A percentile compares a stretch with the other conserved stretches of the same genome.
phyloP scores from a whole-genome alignment of 2,888 invertebrate species.

The Rhorus exstirpatorius region DNA sequence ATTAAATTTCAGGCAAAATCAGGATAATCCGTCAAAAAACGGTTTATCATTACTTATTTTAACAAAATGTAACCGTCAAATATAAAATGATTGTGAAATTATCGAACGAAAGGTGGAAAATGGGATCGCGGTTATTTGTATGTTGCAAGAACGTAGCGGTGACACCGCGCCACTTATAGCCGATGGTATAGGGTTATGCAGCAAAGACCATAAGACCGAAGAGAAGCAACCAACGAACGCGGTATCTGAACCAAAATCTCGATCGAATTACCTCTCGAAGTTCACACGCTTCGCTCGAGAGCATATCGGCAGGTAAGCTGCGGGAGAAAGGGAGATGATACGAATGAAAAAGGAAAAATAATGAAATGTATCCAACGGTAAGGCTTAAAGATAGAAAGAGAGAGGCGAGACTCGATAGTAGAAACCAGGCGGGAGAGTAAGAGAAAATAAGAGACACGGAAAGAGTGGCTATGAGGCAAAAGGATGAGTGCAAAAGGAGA shows the following conservation, averaged over 20 bases:
- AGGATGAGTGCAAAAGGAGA: constrained; percentile 17
- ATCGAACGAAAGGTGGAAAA: too few species aligned
- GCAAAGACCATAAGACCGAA: constrained; percentile 14
- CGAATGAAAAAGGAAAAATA: constrained; percentile 65
- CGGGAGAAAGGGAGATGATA: constrained; percentile 43
- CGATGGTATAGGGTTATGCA: neutral
- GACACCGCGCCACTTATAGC: neutral
- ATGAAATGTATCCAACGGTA: constrained; percentile 54
- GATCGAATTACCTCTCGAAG: constrained; percentile 81
- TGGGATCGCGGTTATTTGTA: neutral
- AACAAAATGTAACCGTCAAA: too few species aligned
- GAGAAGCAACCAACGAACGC: constrained; percentile 61
- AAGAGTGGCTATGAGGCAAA: constrained; percentile 14
- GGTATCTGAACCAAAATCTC: constrained; percentile 82
- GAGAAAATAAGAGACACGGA: constrained; percentile 18
- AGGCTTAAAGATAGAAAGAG: constrained; percentile 57
- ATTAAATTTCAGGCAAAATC: too few species aligned
- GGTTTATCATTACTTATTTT: too few species aligned
- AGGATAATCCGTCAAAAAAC: too few species aligned
- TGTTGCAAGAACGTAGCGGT: neutral
- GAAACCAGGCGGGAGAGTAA: constrained; percentile 19
- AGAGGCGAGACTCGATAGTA: constrained; percentile 39
- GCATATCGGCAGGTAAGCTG: constrained; percentile 29
- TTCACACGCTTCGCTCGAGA: constrained; percentile 81
- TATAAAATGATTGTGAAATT: neutral